These are phyloP conservation scores for Meliscaeva auricollis DNA, from an alignment of 2,888 invertebrate genomes.

Conservation along the genomic window DNA sequence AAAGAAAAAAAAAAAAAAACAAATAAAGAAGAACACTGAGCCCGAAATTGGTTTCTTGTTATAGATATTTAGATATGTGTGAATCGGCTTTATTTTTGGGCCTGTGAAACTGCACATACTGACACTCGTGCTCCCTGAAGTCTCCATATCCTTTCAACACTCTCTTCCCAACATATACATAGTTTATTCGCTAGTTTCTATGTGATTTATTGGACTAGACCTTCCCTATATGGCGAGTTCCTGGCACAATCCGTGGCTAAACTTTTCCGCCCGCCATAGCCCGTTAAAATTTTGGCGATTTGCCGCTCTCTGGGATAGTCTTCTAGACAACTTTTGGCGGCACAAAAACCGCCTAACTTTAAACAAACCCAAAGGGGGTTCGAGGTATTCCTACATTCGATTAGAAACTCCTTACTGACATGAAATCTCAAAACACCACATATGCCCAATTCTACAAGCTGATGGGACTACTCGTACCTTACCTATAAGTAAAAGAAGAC, in stretches of 20 bases:
- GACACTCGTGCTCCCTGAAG: neutral
- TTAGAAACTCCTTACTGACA: slow-evolving; percentile 66
- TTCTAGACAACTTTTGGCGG: slow-evolving; percentile 47
- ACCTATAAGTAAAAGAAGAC: neutral
- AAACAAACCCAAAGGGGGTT: neutral
- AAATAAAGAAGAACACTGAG: neutral
- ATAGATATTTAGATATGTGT: slow-evolving; percentile 19
- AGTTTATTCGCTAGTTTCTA: slow-evolving; percentile 36
- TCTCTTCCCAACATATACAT: neutral
- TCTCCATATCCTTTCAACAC: slow-evolving; percentile 57
- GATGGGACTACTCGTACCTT: neutral
- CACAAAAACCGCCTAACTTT: slow-evolving; percentile 23
- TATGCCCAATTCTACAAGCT: slow-evolving; percentile 33
- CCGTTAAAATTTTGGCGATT: slow-evolving; percentile 63
- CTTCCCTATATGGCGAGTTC: slow-evolving; percentile 40
- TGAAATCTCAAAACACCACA: slow-evolving; percentile 54
- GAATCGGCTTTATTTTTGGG: slow-evolving; percentile 27
- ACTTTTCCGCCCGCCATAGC: slow-evolving; percentile 3
- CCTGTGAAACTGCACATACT: neutral
- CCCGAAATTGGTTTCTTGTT: slow-evolving; percentile 29
- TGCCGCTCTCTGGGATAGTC: slow-evolving; percentile 32
- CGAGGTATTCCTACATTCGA: slow-evolving; percentile 19
- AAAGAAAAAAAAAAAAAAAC: neutral
- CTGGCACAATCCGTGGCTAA: slow-evolving; percentile 43
- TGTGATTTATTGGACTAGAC: slow-evolving; percentile 73